Evolutionary conservation across 2,888 invertebrate species (phyloP).

Genomic region (Atrina japonica): DNA sequence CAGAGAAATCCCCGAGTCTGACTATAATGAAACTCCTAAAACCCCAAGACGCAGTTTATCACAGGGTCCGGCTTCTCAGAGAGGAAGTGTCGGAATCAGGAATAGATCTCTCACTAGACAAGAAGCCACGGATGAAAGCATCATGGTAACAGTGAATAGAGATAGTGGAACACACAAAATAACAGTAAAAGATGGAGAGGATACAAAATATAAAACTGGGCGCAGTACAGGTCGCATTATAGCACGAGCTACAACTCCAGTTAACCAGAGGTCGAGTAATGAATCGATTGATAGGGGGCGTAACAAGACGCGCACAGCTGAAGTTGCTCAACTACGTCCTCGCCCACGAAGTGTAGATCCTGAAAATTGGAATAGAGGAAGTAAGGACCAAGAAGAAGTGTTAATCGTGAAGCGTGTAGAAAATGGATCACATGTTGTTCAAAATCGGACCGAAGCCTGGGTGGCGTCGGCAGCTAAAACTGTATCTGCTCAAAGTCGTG

Average conservation of each 20-base stretch:
- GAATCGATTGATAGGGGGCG: constrained; percentile 33
- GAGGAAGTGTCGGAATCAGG: constrained; percentile 43
- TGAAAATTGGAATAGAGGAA: constrained; percentile 18
- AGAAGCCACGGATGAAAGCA: constrained; percentile 47
- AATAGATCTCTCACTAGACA: constrained; percentile 45
- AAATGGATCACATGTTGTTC: constrained; percentile 52
- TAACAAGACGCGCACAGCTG: constrained; percentile 29
- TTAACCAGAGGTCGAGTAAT: constrained; percentile 1
- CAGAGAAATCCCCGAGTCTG: constrained; percentile 46
- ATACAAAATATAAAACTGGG: constrained; percentile 34
- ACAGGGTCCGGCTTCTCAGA: constrained; percentile 31
- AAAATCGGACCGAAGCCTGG: constrained; percentile 70
- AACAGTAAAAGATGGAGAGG: constrained; percentile 49
- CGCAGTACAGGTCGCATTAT: constrained; percentile 44
- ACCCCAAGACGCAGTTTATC: constrained; percentile 26
- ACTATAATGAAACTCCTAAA: constrained; percentile 35
- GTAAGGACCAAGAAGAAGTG: constrained; percentile 41
- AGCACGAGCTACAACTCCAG: constrained; percentile 52
- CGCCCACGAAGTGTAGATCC: constrained; percentile 59
- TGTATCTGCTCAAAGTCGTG: constrained; percentile 48
- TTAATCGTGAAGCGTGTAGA: constrained; percentile 45
- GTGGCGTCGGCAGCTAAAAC: constrained; percentile 68
- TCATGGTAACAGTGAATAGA: constrained; percentile 60
- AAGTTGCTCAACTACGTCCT: constrained; percentile 39
- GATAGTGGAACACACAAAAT: constrained; percentile 55